These are phyloP conservation scores for Solen grandis DNA, from an alignment of 1,140 invertebrate species.

Conservation along the genomic window DNA sequence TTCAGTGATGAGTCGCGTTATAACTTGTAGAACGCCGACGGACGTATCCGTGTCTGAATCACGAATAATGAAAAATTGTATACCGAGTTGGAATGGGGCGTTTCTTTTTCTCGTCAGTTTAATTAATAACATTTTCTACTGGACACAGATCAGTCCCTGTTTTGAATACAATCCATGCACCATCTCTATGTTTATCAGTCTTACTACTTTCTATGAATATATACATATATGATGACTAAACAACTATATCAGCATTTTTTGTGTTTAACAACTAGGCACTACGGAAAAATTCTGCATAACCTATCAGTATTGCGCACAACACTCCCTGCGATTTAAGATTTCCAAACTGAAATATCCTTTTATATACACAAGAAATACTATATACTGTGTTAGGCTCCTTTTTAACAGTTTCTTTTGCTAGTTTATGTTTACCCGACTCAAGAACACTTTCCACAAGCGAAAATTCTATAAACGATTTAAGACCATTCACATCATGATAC, in stretches of 20 bases:
- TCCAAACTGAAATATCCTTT: background rate
- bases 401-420: background rate
- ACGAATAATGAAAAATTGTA: too few species aligned
- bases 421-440: constrained; percentile 2
- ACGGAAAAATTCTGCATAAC: constrained; percentile 34
- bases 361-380: background rate
- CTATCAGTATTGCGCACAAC: constrained; percentile 34
- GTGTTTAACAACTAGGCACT: too few species aligned
- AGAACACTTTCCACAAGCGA: constrained; percentile 8
- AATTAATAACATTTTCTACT: too few species aligned
- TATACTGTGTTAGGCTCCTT: constrained; percentile 22
- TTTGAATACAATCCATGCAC: constrained; percentile 28
- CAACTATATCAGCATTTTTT: too few species aligned
- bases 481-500: constrained; percentile 12
- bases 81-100: too few species aligned
- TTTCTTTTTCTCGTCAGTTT: too few species aligned
- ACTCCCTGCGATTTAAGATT: constrained; percentile 24
- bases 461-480: background rate
- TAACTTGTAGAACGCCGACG: too few species aligned
- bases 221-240: too few species aligned
- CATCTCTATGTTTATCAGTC: constrained; percentile 45
- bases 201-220: constrained; percentile 15
- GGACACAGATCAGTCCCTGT: too few species aligned
- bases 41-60: too few species aligned
- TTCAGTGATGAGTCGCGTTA: too few species aligned